Evolutionary conservation across 2,888 invertebrate genomes (phyloP), one percentile per base, ranked within the genome.

Genomic region (Sesamia inferens): DNA sequence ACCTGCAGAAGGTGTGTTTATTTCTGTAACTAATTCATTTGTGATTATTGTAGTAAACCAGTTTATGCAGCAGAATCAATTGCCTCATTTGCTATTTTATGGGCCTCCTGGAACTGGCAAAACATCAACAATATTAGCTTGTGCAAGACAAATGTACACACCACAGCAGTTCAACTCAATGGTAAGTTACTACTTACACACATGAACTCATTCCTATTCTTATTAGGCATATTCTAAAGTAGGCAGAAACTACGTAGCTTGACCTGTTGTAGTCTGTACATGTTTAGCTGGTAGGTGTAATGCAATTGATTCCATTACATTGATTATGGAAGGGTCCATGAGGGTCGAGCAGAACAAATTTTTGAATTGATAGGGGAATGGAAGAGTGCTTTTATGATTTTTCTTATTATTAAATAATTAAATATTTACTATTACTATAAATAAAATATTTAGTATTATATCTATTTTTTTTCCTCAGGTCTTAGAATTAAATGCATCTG

Each of bases 71-170:
- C 98, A 99, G 90, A 98, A 99, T 90, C 98, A 99, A 86, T 94
- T 99, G 64, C 99, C 99, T 0, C 99, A 99, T 96, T 96, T 99
- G 71, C 94, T 99, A 44, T 98, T 99, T 89, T 99, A 99, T 96
- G 99, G 99, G 0, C 99, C 99, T 14, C 99, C 99, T 0, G 99
- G 99, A 70, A 99, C 99, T 44, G 99, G 99, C 7, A 99, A 99
- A 96, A 99, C 99, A 0, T 99, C 99, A 83, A 99, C 99, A 11
- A 99, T 99, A 83, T 96, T 99, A 79, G 99, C 99, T 39, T 99
- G 99, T 94, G 99, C 99, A 4, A 97, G 97, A 85, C 98, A 99
- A 93, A 97, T 99, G 85, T 99, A 99, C 91, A 97, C 98, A 6
- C 98, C 98, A 10, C 97, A 97, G 78, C 98, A 99, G 90, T 98